phyloP scores from a whole-genome alignment of 2,113 vertebrate species.

The Malaclemys terrapin region DNA sequence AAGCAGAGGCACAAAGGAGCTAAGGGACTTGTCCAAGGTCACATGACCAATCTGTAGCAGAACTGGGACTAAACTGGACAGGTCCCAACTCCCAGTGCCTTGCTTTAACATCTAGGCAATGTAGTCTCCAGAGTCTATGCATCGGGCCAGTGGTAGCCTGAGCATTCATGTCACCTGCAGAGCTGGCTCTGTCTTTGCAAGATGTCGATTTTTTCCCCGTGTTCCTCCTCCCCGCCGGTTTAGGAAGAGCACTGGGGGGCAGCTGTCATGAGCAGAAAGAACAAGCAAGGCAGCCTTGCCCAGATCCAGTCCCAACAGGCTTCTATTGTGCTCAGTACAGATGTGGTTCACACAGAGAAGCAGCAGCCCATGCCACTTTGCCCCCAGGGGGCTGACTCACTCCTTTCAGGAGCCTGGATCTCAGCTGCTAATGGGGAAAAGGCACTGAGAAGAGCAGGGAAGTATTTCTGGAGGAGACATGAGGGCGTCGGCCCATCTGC shows the following conservation, averaged over 20 bases:
- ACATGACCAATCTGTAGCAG: not conserved
- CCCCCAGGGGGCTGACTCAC: not conserved
- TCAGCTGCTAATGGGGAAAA: not conserved
- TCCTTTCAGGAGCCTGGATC: not conserved
- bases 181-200: not conserved
- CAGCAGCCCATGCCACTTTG: not conserved
- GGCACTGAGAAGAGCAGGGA: not conserved
- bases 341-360: not conserved
- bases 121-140: not conserved
- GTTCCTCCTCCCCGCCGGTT: accelerated
- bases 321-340: not conserved
- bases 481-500: not conserved
- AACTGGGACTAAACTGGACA: not conserved
- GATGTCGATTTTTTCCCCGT: not conserved
- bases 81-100: not conserved
- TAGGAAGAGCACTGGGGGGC: not conserved
- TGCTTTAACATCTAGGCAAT: not conserved
- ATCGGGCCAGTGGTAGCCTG: not conserved
- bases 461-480: not conserved
- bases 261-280: not conserved
- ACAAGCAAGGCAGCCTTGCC: not conserved
- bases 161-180: not conserved
- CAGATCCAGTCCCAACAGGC: not conserved
- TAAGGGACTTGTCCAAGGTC: not conserved
- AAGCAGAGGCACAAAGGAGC: not conserved